Percentiles rank a stretch among this genome's conserved stretches.
Evolutionary conservation across 2,113 vertebrate genomes (phyloP).

Genomic region (Platanista minor): DNA sequence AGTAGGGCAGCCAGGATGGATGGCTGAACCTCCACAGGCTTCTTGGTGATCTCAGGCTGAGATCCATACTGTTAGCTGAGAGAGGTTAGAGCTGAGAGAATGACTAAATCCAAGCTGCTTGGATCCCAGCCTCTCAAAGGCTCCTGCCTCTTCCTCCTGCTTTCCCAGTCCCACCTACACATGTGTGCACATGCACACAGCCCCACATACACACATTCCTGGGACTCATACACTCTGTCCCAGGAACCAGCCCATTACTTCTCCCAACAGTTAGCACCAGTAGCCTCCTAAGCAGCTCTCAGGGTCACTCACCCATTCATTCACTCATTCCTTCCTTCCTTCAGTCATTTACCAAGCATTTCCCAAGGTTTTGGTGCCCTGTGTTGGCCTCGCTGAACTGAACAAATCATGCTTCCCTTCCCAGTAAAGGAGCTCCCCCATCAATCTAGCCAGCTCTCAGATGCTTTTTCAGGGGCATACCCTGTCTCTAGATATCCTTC

Average conservation of each 20-base stretch:
- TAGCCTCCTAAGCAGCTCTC: not conserved
- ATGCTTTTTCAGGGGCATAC: not conserved
- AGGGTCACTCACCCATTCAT: not conserved
- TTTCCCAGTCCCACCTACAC: not conserved
- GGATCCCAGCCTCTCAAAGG: not conserved
- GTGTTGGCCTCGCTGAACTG: not conserved
- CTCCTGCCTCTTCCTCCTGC: not conserved
- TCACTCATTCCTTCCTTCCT: not conserved
- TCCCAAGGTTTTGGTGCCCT: not conserved
- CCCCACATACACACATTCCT: not conserved
- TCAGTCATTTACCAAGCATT: not conserved
- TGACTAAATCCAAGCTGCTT: not conserved
- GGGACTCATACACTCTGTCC: not conserved
- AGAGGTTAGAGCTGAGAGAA: not conserved
- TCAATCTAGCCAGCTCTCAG: not conserved
- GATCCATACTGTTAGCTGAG: not conserved
- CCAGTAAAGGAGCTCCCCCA: not conserved
- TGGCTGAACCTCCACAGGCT: not conserved
- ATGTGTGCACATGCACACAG: accelerated
- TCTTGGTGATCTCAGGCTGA: not conserved
- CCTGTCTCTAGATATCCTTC: not conserved
- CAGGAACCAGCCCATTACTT: not conserved
- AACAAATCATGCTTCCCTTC: not conserved
- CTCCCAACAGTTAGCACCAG: not conserved
- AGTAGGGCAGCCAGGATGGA: not conserved